Evolutionary conservation across 1,140 invertebrate genomes (phyloP), one percentile per base, ranked within the genome.

Genomic region (Bombyx mandarina): DNA sequence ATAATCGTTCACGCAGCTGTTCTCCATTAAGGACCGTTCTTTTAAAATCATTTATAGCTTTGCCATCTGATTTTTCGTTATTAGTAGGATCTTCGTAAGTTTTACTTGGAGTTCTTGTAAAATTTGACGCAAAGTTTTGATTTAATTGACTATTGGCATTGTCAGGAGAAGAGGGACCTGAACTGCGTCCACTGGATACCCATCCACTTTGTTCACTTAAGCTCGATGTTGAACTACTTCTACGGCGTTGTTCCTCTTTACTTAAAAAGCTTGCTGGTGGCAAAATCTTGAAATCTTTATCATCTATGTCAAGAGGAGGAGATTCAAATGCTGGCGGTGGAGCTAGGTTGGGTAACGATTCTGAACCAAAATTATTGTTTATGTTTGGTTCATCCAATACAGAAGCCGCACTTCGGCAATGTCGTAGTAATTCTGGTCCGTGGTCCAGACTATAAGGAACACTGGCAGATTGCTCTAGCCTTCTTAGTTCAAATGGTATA

Each of bases 131-230:
- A 62, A 69, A 79, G 60, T 78, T 84, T 71, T 83, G 79, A 58
- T 83, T 86, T 78, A 87, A 79, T 82, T 86, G 82, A 76, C 80
- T 75, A 67, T 79, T 86, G 43, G 73, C 79, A 69, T 84, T 89
- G 64, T 91, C 90, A 4, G 90, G 90, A 54, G 89, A 88, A 49
- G 88, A 90, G 55, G 86, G 89, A 45, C 78, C 90, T 46, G 89
- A 92, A 77, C 88, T 93, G 62, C 88, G 90, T 66, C 82, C 90
- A 82, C 93, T 93, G 52, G 93, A 93, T 2, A 94, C 92, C 93
- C 93, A 94, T 0, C 93, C 93, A 64, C 93, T 94, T 78, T 93
- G 92, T 79, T 94, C 93, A 65, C 92, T 93, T 35, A 93, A 83
- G 56, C 93, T 93, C 3, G 92, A 93, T 0, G 92, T 93, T 12